These are phyloP conservation scores for Phortica magna DNA, from an alignment of 2,888 invertebrate species.

Conservation along the genomic window DNA sequence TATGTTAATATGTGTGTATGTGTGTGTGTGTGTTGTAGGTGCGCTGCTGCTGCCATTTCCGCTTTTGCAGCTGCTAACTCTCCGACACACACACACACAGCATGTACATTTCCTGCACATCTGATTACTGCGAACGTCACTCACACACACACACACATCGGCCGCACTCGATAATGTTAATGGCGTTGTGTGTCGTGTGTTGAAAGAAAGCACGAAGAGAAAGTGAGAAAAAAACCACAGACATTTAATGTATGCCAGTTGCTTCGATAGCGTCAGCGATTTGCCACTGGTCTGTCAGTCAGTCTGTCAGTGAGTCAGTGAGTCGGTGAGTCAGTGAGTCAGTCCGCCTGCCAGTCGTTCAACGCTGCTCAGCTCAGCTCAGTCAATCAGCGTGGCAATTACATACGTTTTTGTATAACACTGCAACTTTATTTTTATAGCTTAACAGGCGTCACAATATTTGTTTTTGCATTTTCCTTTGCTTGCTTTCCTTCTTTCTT, in stretches of 20 bases:
- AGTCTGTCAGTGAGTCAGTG: not conserved
- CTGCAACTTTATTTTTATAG: slow-evolving; percentile 20
- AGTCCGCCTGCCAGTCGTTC: not conserved
- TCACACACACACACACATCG: not conserved
- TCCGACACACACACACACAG: slow-evolving; percentile 2
- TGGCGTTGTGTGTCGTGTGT: not conserved
- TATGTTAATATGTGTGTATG: not conserved
- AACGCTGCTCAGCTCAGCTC: slow-evolving; percentile 1
- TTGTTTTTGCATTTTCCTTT: slow-evolving; percentile 2
- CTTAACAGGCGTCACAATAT: not conserved
- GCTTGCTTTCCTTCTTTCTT: not conserved
- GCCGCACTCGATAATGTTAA: not conserved
- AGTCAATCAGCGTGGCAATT: not conserved
- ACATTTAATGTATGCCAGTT: not conserved
- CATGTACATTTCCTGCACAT: not conserved
- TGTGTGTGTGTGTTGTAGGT: not conserved
- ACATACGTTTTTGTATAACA: not conserved
- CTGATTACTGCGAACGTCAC: not conserved
- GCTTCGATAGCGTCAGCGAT: no score
- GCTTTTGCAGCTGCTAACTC: slow-evolving; percentile 13
- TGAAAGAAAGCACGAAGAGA: not conserved
- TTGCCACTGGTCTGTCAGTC: no score
- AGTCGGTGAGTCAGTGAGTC: not conserved
- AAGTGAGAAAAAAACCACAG: not conserved
- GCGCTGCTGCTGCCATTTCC: slow-evolving; percentile 1